Evolutionary conservation across 2,797 vertebrate species (phyloP).

Genomic region (Spinus pinus): DNA sequence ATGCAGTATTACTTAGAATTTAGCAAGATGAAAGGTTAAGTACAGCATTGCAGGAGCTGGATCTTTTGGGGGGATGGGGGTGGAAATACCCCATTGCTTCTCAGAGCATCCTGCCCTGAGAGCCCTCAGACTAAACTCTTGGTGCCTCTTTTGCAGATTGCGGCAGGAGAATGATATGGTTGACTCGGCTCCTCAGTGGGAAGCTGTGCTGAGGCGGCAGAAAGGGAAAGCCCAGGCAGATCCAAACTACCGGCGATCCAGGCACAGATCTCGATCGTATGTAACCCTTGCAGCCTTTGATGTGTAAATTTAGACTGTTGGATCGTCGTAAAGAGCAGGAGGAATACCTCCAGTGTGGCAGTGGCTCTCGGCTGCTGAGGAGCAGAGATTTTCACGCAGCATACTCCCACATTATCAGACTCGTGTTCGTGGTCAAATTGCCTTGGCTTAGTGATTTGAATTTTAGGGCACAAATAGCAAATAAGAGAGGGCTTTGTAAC

Average conservation of each 20-base stretch:
- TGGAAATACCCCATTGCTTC: background rate
- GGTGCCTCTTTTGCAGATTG: constrained; percentile 65
- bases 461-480: background rate
- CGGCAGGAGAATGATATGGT: constrained; percentile 84
- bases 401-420: background rate
- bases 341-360: background rate
- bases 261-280: constrained; percentile 89
- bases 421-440: background rate
- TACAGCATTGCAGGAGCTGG: background rate
- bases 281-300: constrained; percentile 41
- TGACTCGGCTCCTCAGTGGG: constrained; percentile 85
- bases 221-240: constrained; percentile 82
- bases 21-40: background rate
- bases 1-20: background rate
- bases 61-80: background rate
- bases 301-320: background rate
- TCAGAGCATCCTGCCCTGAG: background rate
- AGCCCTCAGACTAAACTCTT: background rate
- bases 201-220: constrained; percentile 82
- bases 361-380: background rate
- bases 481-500: background rate
- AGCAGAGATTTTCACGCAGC: background rate
- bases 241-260: constrained; percentile 81
- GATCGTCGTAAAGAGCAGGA: background rate
- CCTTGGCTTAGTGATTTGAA: background rate